Conservation (phyloP, 2,888 invertebrate species). For the Drosophila cognata region DNA sequence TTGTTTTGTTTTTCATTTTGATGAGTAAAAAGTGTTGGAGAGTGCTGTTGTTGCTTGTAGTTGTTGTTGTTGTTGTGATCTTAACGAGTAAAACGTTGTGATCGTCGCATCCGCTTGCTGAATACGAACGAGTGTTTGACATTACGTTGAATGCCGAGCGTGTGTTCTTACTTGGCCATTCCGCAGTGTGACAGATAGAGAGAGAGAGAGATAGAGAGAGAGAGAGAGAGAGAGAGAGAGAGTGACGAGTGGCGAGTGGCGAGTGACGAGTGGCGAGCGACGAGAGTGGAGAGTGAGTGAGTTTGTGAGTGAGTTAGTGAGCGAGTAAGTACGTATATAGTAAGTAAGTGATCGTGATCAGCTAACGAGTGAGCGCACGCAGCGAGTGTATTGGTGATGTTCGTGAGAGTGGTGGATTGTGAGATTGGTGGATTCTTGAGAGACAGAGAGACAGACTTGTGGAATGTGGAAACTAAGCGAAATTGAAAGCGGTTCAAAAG, state of each 20-base stretch:
- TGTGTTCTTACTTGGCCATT: slow-evolving; percentile 48
- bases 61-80: slow-evolving; percentile 41
- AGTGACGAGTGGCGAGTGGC: slow-evolving; percentile 15
- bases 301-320: slow-evolving; percentile 32
- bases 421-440: slow-evolving; percentile 18
- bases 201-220: slow-evolving; percentile 12
- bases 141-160: slow-evolving; percentile 38
- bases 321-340: slow-evolving; percentile 34
- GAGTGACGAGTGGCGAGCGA: slow-evolving; percentile 31
- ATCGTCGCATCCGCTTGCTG: slow-evolving; percentile 39
- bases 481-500: slow-evolving; percentile 29
- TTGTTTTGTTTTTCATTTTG: slow-evolving; percentile 11
- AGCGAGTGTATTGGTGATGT: slow-evolving; percentile 44
- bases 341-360: slow-evolving; percentile 50
- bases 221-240: slow-evolving; percentile 10
- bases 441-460: slow-evolving; percentile 11
- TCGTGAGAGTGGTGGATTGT: slow-evolving; percentile 26
- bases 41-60: slow-evolving; percentile 35
- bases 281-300: slow-evolving; percentile 32
- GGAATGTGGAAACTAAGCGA: slow-evolving; percentile 30
- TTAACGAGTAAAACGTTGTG: slow-evolving; percentile 46
- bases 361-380: slow-evolving; percentile 63
- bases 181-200: slow-evolving; percentile 38
- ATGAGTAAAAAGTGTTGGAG: slow-evolving; percentile 42
- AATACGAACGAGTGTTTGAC: slow-evolving; percentile 25